These are phyloP conservation scores for Phorcus lineatus DNA, from an alignment of 2,888 invertebrate species.

Conservation along the genomic window DNA sequence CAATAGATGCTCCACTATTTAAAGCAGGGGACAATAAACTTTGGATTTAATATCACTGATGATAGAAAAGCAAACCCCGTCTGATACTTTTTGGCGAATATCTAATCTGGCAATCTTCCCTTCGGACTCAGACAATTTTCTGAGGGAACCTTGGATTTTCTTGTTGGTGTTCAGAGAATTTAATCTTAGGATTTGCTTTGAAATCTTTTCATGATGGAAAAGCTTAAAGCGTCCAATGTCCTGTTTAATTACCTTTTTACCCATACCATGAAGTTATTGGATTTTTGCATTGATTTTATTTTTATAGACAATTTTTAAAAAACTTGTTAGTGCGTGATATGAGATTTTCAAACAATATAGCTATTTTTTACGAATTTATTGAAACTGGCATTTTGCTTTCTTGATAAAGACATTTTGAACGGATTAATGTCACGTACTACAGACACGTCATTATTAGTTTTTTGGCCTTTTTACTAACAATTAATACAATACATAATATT, in stretches of 20 bases:
- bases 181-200: background rate
- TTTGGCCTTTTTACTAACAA: too few species aligned
- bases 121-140: background rate
- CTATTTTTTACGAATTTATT: too few species aligned
- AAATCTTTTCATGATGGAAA: background rate
- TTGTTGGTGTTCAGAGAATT: background rate
- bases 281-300: too few species aligned
- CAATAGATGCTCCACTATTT: slow-evolving; percentile 12
- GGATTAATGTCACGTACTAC: too few species aligned
- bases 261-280: too few species aligned
- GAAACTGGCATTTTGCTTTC: too few species aligned
- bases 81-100: background rate
- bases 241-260: background rate
- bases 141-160: background rate
- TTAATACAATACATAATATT: too few species aligned
- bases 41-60: slow-evolving; percentile 19
- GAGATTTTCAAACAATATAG: too few species aligned
- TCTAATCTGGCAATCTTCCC: slow-evolving; percentile 5
- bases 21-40: slow-evolving; percentile 14
- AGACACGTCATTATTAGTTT: too few species aligned
- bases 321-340: too few species aligned
- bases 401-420: too few species aligned
- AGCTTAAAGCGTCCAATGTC: background rate
- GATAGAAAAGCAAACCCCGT: background rate
- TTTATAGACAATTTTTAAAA: too few species aligned